Conservation (phyloP, 2,888 invertebrate species). For the Chouioia cunea region DNA sequence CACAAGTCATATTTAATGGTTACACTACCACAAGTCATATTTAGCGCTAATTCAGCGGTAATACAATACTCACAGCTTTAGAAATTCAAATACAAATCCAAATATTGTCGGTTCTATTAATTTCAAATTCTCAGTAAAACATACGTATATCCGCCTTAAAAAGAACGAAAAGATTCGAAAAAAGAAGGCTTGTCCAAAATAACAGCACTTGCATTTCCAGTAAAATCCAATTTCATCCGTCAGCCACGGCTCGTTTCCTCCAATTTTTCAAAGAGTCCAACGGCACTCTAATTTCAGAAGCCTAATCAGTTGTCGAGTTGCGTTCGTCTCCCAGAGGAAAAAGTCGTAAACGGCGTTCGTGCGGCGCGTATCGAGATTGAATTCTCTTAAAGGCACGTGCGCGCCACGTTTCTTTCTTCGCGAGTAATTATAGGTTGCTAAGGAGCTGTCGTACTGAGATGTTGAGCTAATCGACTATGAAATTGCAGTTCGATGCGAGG, state of each 20-base stretch:
- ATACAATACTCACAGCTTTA: too few species aligned
- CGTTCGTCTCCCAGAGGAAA: slow-evolving; percentile 2
- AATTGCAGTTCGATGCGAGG: neutral
- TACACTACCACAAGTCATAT: too few species aligned
- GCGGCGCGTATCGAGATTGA: slow-evolving; percentile 31
- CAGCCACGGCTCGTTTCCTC: slow-evolving; percentile 61
- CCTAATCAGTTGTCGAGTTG: neutral
- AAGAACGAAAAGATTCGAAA: too few species aligned
- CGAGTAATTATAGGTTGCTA: slow-evolving; percentile 10
- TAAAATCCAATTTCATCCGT: slow-evolving; percentile 58
- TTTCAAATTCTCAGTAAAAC: too few species aligned
- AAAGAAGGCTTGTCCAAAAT: too few species aligned
- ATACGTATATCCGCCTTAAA: too few species aligned
- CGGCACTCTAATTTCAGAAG: slow-evolving; percentile 15
- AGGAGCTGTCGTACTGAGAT: neutral
- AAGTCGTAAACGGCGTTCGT: slow-evolving; percentile 8
- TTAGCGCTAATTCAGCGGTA: too few species aligned
- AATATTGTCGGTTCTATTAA: too few species aligned
- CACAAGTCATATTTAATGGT: too few species aligned
- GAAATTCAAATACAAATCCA: too few species aligned
- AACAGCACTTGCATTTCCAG: slow-evolving; percentile 34
- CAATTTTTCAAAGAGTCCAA: slow-evolving; percentile 55
- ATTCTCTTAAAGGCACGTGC: slow-evolving; percentile 27
- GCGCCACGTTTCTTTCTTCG: slow-evolving; percentile 3
- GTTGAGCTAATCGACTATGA: slow-evolving; percentile 25